Percentiles rank a stretch among this genome's conserved stretches.
Conservation (phyloP, 2,888 invertebrate species). For the Globia sparganii region DNA sequence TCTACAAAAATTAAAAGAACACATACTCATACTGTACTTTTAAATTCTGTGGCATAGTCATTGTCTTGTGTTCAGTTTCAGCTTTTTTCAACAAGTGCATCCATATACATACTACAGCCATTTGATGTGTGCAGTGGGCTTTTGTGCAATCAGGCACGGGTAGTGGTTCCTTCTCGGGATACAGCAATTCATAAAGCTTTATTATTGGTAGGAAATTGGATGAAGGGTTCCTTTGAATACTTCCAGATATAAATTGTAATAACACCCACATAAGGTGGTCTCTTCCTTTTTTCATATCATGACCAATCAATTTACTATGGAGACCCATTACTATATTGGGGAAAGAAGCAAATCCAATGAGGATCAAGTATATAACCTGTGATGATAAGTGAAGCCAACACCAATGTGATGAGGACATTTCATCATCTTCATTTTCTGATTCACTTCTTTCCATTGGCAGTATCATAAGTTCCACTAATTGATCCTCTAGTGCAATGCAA, state of each 20-base stretch:
- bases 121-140: slow-evolving; percentile 96
- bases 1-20: slow-evolving; percentile 22
- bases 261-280: slow-evolving; percentile 99
- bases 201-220: slow-evolving; percentile 97
- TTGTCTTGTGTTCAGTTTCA: slow-evolving; percentile 95
- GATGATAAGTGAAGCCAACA: slow-evolving; percentile 98
- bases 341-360: slow-evolving; percentile 98
- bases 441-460: slow-evolving; percentile 98
- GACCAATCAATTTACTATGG: slow-evolving; percentile 94
- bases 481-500: slow-evolving; percentile 97
- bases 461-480: slow-evolving; percentile 97
- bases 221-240: slow-evolving; percentile 97
- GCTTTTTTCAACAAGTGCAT: slow-evolving; percentile 98
- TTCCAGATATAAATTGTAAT: slow-evolving; percentile 98
- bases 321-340: slow-evolving; percentile 97
- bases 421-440: slow-evolving; percentile 91
- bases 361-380: slow-evolving; percentile 98
- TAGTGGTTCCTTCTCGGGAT: slow-evolving; percentile 97
- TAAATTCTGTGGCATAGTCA: slow-evolving; percentile 95
- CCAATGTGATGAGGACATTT: slow-evolving; percentile 93
- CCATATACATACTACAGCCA: slow-evolving; percentile 99
- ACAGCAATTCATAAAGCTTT: slow-evolving; percentile 97
- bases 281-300: slow-evolving; percentile 96
- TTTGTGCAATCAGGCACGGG: slow-evolving; percentile 97
- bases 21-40: slow-evolving; percentile 95